Evolutionary conservation across 2,797 vertebrate species (phyloP).

Genomic region (Anguilla megastoma): DNA sequence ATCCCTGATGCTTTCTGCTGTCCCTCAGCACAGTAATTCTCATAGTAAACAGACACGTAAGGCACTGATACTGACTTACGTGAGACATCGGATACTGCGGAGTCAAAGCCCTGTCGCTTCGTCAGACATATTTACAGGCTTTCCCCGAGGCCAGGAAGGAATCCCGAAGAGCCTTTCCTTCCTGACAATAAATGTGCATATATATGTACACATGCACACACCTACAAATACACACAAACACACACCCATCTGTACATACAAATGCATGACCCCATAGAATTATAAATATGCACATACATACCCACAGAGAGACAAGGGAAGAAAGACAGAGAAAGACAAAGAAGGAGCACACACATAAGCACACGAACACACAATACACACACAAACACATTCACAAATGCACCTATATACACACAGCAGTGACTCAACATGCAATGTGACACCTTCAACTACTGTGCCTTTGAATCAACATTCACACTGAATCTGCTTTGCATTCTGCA

Average conservation of each 20-base stretch:
- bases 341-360: constrained; percentile 28
- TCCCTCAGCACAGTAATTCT: neutral
- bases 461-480: neutral
- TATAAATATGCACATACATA: neutral
- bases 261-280: neutral
- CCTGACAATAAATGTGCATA: constrained; percentile 43
- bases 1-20: neutral
- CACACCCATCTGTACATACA: neutral
- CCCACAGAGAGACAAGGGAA: neutral
- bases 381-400: neutral
- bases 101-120: neutral
- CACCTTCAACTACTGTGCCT: neutral
- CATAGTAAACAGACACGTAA: neutral
- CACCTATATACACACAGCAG: neutral
- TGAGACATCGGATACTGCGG: neutral
- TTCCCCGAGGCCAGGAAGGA: neutral
- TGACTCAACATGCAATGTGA: neutral
- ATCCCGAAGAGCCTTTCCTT: constrained; percentile 35
- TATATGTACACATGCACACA: neutral
- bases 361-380: neutral
- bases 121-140: neutral
- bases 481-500: neutral
- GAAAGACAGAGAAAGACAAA: neutral
- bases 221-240: neutral
- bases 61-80: neutral